Evolutionary conservation across 2,888 invertebrate genomes (phyloP).

Genomic region (Epirrhoe tristata): DNA sequence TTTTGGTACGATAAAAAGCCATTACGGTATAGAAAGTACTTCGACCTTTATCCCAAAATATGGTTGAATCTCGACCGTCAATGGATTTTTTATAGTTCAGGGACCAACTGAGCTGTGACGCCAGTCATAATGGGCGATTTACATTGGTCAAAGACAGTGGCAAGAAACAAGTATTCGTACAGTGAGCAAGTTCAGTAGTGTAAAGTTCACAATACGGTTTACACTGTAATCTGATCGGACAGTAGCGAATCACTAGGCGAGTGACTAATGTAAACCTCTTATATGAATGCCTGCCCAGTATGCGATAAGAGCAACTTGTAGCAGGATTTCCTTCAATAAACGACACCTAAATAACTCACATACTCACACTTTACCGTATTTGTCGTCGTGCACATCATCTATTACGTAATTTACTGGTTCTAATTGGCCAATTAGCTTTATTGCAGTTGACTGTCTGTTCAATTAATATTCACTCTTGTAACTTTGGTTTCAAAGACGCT

Average conservation of each 20-base stretch:
- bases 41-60: not conserved
- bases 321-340: conserved; percentile 40
- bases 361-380: conserved; percentile 56
- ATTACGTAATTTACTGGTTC: conserved; percentile 51
- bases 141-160: no score
- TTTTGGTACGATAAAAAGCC: not conserved
- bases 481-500: conserved; percentile 38
- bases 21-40: not conserved
- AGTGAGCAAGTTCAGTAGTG: no score
- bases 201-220: no score
- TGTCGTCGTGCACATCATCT: conserved; percentile 41
- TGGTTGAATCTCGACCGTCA: not conserved
- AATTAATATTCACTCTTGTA: conserved; percentile 47
- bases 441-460: conserved; percentile 53
- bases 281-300: no score
- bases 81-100: not conserved
- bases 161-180: no score
- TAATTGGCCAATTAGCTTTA: conserved; percentile 60
- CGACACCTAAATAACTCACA: conserved; percentile 39
- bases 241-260: no score
- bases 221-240: no score
- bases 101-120: no score
- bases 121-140: no score
- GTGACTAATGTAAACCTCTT: no score
- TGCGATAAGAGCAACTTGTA: conserved; percentile 2